Evolutionary conservation across 1,140 invertebrate genomes (phyloP).

Genomic region (Bicyclus anynana): DNA sequence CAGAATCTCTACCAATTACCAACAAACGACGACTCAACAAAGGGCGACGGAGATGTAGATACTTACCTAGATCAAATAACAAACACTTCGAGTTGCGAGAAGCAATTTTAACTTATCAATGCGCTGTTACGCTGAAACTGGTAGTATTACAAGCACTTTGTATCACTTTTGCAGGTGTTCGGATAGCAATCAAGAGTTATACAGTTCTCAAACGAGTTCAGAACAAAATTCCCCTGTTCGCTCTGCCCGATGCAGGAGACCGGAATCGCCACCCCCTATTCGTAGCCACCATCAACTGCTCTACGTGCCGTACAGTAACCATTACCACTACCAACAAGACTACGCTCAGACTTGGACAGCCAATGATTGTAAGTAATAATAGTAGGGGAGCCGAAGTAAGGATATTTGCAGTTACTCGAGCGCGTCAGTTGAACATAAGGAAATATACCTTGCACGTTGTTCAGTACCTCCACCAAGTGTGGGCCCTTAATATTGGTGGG

Average conservation of each 20-base stretch:
- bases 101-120: neutral
- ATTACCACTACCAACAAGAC: slow-evolving; percentile 64
- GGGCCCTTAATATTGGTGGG: too few relatives aligned
- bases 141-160: neutral
- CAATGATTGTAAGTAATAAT: slow-evolving; percentile 50
- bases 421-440: too few relatives aligned
- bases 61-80: neutral
- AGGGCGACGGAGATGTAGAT: too few relatives aligned
- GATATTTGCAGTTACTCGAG: too few relatives aligned
- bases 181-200: slow-evolving; percentile 70
- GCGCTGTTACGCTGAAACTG: neutral
- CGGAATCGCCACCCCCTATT: slow-evolving; percentile 82
- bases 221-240: slow-evolving; percentile 64
- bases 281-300: slow-evolving; percentile 83
- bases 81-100: neutral
- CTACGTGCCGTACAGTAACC: slow-evolving; percentile 84
- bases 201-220: slow-evolving; percentile 65
- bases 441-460: too few relatives aligned
- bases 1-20: too few relatives aligned
- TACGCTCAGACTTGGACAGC: slow-evolving; percentile 49
- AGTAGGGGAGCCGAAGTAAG: too few relatives aligned
- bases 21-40: too few relatives aligned
- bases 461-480: too few relatives aligned
- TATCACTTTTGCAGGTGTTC: slow-evolving; percentile 44
- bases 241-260: slow-evolving; percentile 69